phyloP scores from a whole-genome alignment of 2,797 vertebrate species.

The Rousettus madagascariensis region DNA sequence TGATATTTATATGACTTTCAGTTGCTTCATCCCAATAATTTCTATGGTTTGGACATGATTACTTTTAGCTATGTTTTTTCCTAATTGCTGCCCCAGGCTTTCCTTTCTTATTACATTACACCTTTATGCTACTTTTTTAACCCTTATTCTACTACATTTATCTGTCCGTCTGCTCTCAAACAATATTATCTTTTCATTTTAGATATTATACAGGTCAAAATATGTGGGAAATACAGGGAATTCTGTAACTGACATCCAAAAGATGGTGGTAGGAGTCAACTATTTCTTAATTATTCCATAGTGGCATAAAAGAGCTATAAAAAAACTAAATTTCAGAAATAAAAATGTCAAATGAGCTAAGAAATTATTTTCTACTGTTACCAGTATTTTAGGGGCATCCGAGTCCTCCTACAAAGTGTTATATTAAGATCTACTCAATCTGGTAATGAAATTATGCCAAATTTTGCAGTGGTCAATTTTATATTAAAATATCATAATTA shows the following conservation, averaged over 20 bases:
- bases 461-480: conserved; percentile 46
- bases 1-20: not conserved
- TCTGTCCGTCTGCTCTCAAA: not conserved
- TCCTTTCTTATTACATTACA: not conserved
- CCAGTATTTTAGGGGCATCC: not conserved
- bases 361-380: conserved; percentile 52
- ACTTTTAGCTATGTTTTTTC: not conserved
- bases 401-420: conserved; percentile 50
- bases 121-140: not conserved
- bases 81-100: not conserved
- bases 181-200: not conserved
- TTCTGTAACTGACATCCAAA: not conserved
- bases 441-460: conserved; percentile 68
- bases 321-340: conserved; percentile 42
- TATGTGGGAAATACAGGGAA: not conserved
- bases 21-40: not conserved
- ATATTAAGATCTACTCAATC: conserved; percentile 71
- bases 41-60: not conserved
- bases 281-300: not conserved
- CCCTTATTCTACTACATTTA: not conserved
- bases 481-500: conserved; percentile 50
- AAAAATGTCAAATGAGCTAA: conserved; percentile 38
- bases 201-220: not conserved
- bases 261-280: rapidly evolving
- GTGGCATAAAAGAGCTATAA: not conserved